A percentile compares a stretch with the other conserved stretches of the same genome.
Evolutionary conservation across 2,888 invertebrate species (phyloP).

Genomic region (Callosobruchus maculatus): DNA sequence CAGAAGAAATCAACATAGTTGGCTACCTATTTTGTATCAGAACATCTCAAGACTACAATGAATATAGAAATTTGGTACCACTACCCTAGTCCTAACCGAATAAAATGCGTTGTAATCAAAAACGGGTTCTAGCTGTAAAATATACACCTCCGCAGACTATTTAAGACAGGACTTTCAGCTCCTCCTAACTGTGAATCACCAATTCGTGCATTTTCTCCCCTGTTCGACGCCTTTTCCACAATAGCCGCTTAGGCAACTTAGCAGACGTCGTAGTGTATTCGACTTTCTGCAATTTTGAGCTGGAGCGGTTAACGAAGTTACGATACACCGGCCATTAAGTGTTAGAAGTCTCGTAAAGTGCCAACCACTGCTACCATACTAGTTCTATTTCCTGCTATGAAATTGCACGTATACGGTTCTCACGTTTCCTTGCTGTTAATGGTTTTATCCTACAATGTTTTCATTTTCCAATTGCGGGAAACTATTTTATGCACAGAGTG

Average conservation of each 20-base stretch:
- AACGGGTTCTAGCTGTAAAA: too few species aligned
- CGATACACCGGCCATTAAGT: not conserved
- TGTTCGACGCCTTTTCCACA: not conserved
- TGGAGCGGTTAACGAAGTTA: not conserved
- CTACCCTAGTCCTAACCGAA: too few species aligned
- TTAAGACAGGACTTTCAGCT: too few species aligned
- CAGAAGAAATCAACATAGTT: too few species aligned
- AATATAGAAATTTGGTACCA: too few species aligned
- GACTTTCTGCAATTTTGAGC: not conserved
- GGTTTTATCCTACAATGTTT: not conserved
- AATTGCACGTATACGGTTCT: not conserved
- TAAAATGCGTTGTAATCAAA: too few species aligned
- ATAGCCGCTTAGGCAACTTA: not conserved
- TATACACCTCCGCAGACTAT: too few species aligned
- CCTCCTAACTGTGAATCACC: not conserved
- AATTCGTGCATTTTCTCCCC: not conserved
- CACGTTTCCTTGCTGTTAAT: not conserved
- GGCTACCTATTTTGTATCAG: too few species aligned
- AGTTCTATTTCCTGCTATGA: not conserved
- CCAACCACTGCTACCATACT: not conserved
- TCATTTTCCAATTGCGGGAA: not conserved
- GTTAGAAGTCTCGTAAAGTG: not conserved
- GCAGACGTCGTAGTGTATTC: not conserved
- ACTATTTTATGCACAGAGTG: too few species aligned
- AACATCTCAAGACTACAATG: too few species aligned